These are phyloP conservation scores for Hyposmocoma kahamanoa DNA, from an alignment of 1,140 invertebrate genomes.

Conservation along the genomic window DNA sequence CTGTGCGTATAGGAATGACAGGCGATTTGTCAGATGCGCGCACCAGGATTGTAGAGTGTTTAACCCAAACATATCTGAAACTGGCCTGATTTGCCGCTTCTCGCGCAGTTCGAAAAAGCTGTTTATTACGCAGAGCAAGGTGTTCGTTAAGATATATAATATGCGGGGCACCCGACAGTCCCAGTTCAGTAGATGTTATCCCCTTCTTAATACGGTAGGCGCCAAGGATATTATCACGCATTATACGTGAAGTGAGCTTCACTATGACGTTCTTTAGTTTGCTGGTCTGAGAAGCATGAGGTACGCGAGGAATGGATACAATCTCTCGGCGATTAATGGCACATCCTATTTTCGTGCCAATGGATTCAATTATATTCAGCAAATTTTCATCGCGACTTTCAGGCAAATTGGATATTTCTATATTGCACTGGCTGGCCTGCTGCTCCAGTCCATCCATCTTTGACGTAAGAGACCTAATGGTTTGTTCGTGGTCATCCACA, in stretches of 20 bases:
- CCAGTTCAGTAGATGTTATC: neutral
- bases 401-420: neutral
- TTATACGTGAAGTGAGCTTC: neutral
- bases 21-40: no score
- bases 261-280: constrained; percentile 4
- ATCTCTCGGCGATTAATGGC: neutral
- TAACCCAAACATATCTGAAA: no score
- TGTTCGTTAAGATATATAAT: neutral
- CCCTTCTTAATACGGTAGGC: constrained; percentile 2
- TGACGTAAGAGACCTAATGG: neutral
- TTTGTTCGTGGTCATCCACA: neutral
- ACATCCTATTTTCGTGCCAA: neutral
- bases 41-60: no score
- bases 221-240: constrained; percentile 4
- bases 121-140: no score
- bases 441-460: constrained; percentile 3
- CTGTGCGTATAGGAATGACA: no score
- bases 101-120: no score
- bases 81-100: no score
- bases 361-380: neutral
- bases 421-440: neutral
- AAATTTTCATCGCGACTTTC: constrained; percentile 4
- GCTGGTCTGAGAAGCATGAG: neutral
- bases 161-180: neutral
- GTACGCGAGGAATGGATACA: constrained; percentile 1